Percentiles rank a stretch among this genome's conserved stretches.
Evolutionary conservation across 2,888 invertebrate species (phyloP).

Genomic region (Bellardia bayeri): DNA sequence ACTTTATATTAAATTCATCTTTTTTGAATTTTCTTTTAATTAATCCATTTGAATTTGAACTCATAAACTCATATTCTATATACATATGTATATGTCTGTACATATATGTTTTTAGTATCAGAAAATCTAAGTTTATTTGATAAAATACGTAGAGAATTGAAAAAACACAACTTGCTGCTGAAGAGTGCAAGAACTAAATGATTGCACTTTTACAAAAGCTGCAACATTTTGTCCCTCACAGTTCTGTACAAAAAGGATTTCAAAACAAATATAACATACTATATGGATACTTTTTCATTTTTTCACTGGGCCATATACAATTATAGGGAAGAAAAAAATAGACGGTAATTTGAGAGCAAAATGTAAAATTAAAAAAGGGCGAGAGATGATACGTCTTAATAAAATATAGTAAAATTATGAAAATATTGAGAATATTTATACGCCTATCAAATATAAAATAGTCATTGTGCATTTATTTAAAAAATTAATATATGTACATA

Average conservation of each 20-base stretch:
- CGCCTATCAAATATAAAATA: neutral
- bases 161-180: conserved; percentile 85
- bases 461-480: too few species aligned
- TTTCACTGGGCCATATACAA: conserved; percentile 8
- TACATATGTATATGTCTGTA: conserved; percentile 41
- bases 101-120: conserved; percentile 55
- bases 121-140: conserved; percentile 59
- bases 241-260: conserved; percentile 55
- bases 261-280: conserved; percentile 26
- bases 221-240: conserved; percentile 62
- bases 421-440: neutral
- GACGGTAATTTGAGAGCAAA: conserved; percentile 32
- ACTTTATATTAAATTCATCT: conserved; percentile 7
- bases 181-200: conserved; percentile 85
- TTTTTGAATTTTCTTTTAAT: conserved; percentile 10
- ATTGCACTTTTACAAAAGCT: conserved; percentile 75
- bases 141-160: conserved; percentile 75
- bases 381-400: conserved; percentile 8
- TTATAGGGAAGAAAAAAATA: conserved; percentile 13
- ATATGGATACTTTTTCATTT: conserved; percentile 6
- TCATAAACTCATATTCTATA: conserved; percentile 51
- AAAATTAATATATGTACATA: too few species aligned
- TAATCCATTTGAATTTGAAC: conserved; percentile 56
- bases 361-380: conserved; percentile 17
- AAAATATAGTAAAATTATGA: conserved; percentile 7